Evolutionary conservation across 2,888 invertebrate genomes (phyloP).

Genomic region (Dryobota labecula): DNA sequence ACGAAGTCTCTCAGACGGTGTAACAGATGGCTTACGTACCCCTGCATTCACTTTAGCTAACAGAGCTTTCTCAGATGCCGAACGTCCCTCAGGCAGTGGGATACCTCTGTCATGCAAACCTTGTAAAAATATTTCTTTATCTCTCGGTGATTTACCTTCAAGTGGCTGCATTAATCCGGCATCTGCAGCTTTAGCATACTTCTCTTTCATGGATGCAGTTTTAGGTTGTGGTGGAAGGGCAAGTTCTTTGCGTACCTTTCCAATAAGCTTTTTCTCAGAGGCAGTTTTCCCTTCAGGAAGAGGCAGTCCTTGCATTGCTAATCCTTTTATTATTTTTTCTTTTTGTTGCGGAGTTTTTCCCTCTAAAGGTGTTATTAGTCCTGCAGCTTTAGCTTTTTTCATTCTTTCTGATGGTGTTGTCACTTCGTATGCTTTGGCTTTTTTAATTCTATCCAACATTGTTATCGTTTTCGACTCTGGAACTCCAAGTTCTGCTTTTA

Average conservation of each 20-base stretch:
- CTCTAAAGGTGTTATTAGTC: conserved; percentile 61
- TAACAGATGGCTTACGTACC: not conserved
- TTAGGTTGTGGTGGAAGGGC: conserved; percentile 1
- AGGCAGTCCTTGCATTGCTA: conserved; percentile 58
- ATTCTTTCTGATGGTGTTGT: conserved; percentile 13
- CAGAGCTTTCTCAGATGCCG: not conserved
- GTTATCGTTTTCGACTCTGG: conserved; percentile 34
- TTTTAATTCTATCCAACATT: conserved; percentile 33
- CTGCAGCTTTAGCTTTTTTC: conserved; percentile 30
- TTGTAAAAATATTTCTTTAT: conserved; percentile 7
- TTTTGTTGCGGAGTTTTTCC: conserved; percentile 67
- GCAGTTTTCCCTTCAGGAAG: conserved; percentile 62
- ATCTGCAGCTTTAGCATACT: not conserved
- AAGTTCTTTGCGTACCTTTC: not conserved
- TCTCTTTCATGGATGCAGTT: not conserved
- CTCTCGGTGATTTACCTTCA: not conserved
- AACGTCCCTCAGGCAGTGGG: conserved; percentile 7
- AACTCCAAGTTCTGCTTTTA: conserved; percentile 38
- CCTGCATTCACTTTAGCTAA: not conserved
- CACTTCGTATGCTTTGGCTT: conserved; percentile 36
- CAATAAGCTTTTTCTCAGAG: not conserved
- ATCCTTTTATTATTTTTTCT: conserved; percentile 64
- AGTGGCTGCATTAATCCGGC: conserved; percentile 6
- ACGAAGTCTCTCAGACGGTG: not conserved
- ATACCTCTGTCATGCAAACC: conserved; percentile 5